Evolutionary conservation across 2,888 invertebrate species (phyloP).

Genomic region (Brachyptera putata): DNA sequence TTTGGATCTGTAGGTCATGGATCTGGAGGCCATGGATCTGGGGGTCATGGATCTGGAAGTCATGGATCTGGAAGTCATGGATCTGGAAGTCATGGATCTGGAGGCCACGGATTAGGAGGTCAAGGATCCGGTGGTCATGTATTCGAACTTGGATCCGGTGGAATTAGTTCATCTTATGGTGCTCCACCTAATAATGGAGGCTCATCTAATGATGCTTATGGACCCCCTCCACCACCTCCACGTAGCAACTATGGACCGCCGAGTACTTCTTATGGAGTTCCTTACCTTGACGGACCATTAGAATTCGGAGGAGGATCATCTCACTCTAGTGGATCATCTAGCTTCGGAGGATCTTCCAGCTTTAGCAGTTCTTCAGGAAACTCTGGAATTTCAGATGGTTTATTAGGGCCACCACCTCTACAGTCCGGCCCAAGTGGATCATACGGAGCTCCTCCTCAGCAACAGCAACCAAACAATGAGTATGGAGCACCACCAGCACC

Average conservation of each 20-base stretch:
- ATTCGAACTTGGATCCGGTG: constrained; percentile 34
- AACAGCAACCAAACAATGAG: constrained; percentile 51
- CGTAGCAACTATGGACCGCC: constrained; percentile 9
- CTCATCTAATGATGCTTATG: not conserved
- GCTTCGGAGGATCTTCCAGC: not conserved
- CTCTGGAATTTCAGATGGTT: constrained; percentile 35
- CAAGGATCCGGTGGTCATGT: constrained; percentile 1
- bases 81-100: not conserved
- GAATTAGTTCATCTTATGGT: not conserved
- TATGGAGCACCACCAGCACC: constrained; percentile 22
- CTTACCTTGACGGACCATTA: not conserved
- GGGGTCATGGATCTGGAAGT: not conserved
- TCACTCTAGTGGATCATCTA: not conserved
- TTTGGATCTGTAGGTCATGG: not conserved
- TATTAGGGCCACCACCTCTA: constrained; percentile 41
- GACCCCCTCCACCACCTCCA: constrained; percentile 12
- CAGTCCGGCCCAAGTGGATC: not conserved
- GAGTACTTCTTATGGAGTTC: constrained; percentile 20
- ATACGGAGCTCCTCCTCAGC: constrained; percentile 45
- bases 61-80: constrained; percentile 22
- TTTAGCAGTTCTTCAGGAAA: not conserved
- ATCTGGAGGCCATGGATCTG: not conserved
- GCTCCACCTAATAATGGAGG: constrained; percentile 31
- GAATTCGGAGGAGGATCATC: not conserved
- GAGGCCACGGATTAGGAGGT: not conserved